Conservation (phyloP, 2,113 vertebrate species). For the Pitta sordida region DNA sequence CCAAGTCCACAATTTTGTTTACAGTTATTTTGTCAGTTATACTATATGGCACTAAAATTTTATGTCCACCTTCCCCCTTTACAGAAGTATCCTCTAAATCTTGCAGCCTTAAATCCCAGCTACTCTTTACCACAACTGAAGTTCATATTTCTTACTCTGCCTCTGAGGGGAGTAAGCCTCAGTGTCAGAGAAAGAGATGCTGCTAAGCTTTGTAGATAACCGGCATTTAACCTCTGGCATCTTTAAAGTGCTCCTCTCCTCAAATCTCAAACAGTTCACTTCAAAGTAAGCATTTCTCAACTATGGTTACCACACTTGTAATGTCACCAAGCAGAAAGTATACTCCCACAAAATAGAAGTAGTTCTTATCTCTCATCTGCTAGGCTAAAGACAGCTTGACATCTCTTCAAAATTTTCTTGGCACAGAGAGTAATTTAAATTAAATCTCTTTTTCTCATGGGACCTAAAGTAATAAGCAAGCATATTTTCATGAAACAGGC, state of each 20-base stretch:
- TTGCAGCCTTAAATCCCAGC: not conserved
- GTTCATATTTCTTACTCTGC: not conserved
- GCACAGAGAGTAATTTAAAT: not conserved
- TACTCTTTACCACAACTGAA: not conserved
- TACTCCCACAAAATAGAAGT: not conserved
- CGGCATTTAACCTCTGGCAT: not conserved
- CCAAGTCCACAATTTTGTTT: rapidly evolving
- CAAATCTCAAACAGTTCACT: not conserved
- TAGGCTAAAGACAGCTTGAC: not conserved
- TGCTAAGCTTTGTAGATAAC: not conserved
- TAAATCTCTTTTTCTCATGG: not conserved
- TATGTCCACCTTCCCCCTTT: not conserved
- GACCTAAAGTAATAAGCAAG: not conserved
- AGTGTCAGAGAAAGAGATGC: not conserved
- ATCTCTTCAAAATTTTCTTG: not conserved
- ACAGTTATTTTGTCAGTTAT: not conserved
- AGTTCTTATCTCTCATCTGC: not conserved
- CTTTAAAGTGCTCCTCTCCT: not conserved
- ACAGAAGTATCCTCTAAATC: not conserved
- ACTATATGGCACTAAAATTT: not conserved
- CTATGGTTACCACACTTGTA: not conserved
- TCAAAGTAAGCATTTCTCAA: not conserved
- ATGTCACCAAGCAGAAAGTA: not conserved
- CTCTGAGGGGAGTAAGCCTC: not conserved
- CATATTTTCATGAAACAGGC: not conserved